phyloP scores from a whole-genome alignment of 2,888 invertebrate genomes.

The Boloria euphrosyne region DNA sequence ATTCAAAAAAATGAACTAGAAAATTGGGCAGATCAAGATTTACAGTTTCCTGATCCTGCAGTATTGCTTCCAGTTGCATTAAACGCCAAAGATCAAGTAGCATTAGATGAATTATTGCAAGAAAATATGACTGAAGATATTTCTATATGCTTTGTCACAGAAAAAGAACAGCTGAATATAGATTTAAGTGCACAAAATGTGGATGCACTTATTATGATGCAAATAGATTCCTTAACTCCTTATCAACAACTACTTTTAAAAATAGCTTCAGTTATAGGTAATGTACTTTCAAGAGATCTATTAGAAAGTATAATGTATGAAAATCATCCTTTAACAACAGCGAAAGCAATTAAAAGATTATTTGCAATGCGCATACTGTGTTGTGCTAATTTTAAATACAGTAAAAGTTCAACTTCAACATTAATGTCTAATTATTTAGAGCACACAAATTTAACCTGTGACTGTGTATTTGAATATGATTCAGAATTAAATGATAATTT shows the following conservation, averaged over 20 bases:
- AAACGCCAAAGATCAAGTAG: slow-evolving; percentile 55
- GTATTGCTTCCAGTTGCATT: slow-evolving; percentile 65
- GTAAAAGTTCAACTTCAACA: slow-evolving; percentile 46
- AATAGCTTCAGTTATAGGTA: slow-evolving; percentile 83
- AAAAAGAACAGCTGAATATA: slow-evolving; percentile 62
- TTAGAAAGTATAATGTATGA: slow-evolving; percentile 81
- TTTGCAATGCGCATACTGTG: slow-evolving; percentile 79
- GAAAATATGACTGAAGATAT: slow-evolving; percentile 55
- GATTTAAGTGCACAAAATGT: slow-evolving; percentile 69
- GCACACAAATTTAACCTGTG: slow-evolving; percentile 54
- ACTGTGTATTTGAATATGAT: slow-evolving; percentile 68
- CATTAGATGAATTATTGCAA: slow-evolving; percentile 55
- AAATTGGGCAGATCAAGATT: slow-evolving; percentile 51
- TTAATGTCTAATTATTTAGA: slow-evolving; percentile 40
- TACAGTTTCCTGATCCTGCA: slow-evolving; percentile 64
- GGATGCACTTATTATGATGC: slow-evolving; percentile 76
- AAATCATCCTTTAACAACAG: slow-evolving; percentile 70
- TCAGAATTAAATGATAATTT: slow-evolving; percentile 58
- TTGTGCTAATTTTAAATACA: slow-evolving; percentile 69
- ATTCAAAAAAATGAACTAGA: slow-evolving; percentile 53
- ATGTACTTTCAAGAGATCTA: slow-evolving; percentile 75
- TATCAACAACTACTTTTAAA: slow-evolving; percentile 84
- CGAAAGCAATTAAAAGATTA: slow-evolving; percentile 79
- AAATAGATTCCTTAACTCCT: slow-evolving; percentile 81
- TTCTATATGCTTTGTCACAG: slow-evolving; percentile 61